Evolutionary conservation across 2,888 invertebrate species (phyloP).

Genomic region (Antheraea yamamai): DNA sequence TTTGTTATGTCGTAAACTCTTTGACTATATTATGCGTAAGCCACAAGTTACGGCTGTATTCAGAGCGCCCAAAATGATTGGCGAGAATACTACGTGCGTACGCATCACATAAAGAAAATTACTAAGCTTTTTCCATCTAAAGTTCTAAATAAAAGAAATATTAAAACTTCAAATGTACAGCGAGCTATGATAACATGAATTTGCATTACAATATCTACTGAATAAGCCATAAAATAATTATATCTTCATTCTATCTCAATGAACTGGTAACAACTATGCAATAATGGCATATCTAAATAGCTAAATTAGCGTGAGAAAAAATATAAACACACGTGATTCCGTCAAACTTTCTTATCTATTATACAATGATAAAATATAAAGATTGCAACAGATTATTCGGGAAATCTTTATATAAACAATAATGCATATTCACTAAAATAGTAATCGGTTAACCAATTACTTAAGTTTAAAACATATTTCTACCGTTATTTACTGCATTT

Average conservation of each 20-base stretch:
- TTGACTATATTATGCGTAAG: too few species aligned
- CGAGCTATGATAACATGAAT: slow-evolving; percentile 21
- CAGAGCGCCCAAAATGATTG: too few species aligned
- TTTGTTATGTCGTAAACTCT: too few species aligned
- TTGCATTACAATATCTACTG: slow-evolving; percentile 31
- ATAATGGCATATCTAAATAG: slow-evolving; percentile 45
- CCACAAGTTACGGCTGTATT: too few species aligned
- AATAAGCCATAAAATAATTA: slow-evolving; percentile 44
- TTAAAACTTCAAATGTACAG: slow-evolving; percentile 9
- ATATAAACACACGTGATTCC: not conserved
- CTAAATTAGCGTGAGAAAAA: slow-evolving; percentile 28
- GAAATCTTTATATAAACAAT: not conserved
- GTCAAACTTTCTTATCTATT: not conserved
- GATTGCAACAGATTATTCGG: too few species aligned
- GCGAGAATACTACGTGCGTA: not conserved
- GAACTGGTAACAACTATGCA: slow-evolving; percentile 47
- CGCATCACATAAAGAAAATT: not conserved
- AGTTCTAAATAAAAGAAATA: not conserved
- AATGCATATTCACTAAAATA: not conserved
- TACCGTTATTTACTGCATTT: not conserved
- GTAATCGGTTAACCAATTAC: not conserved
- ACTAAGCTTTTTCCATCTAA: not conserved
- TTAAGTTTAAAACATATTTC: not conserved
- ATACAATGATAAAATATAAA: not conserved
- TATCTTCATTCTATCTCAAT: slow-evolving; percentile 32